A percentile compares a stretch with the other conserved stretches of the same genome.
Evolutionary conservation across 2,797 vertebrate genomes (phyloP).

Genomic region (Typhlichthys eigenmanni): DNA sequence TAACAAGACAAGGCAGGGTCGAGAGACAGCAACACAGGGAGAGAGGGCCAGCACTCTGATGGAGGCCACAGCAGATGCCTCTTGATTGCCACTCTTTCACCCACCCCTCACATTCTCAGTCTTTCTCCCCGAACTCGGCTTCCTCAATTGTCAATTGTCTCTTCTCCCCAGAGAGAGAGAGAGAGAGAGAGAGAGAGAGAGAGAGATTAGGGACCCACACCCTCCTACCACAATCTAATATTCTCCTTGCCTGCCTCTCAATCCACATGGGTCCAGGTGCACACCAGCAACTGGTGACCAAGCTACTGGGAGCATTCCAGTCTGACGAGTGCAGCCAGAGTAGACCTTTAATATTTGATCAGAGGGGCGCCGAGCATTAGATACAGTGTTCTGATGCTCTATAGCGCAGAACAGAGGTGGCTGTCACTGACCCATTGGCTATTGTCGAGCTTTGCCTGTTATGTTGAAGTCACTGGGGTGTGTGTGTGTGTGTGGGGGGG

Average conservation of each 20-base stretch:
- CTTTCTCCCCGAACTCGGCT: conserved; percentile 21
- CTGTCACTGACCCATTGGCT: conserved; percentile 60
- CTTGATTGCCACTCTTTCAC: conserved; percentile 41
- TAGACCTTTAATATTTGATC: conserved; percentile 47
- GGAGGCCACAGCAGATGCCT: conserved; percentile 40
- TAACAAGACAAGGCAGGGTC: conserved; percentile 59
- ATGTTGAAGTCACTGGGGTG: conserved; percentile 35
- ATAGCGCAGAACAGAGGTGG: conserved; percentile 27
- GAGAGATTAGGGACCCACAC: not conserved
- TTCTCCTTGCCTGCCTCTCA: conserved; percentile 22
- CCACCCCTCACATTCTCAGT: conserved; percentile 33
- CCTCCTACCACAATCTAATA: conserved; percentile 26
- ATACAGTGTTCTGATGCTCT: conserved; percentile 55
- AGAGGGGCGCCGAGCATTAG: conserved; percentile 64
- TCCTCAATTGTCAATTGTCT: conserved; percentile 47
- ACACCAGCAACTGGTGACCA: conserved; percentile 39
- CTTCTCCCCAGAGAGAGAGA: conserved; percentile 7
- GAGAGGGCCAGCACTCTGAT: conserved; percentile 36
- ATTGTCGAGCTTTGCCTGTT: conserved; percentile 31
- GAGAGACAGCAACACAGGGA: conserved; percentile 27
- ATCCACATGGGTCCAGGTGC: conserved; percentile 37
- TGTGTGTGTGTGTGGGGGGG: conserved; percentile 5
- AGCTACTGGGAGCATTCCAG: conserved; percentile 30
- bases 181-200: not conserved
- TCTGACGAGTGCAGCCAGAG: conserved; percentile 14